A percentile compares a stretch with the other conserved stretches of the same genome.
Evolutionary conservation across 2,113 vertebrate species (phyloP).

Genomic region (Grammomys dolichurus): DNA sequence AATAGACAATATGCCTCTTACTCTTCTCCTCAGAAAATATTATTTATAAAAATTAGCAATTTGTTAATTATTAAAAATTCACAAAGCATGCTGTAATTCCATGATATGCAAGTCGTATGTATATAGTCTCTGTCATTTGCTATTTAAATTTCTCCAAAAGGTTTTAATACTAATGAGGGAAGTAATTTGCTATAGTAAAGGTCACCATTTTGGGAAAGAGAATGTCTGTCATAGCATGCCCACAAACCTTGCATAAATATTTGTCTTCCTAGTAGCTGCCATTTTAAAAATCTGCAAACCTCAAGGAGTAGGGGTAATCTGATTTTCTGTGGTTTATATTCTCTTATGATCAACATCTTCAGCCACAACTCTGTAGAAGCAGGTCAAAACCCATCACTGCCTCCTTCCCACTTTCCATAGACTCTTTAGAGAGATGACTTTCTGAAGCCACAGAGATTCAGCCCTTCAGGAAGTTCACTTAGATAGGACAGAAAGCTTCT

Average conservation of each 20-base stretch:
- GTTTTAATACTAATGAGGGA: background rate
- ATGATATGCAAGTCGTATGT: background rate
- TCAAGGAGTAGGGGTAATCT: background rate
- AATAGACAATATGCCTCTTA: background rate
- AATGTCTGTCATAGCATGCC: background rate
- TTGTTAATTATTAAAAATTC: slow-evolving; percentile 44
- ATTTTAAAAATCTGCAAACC: background rate
- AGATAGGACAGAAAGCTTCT: slow-evolving; percentile 54
- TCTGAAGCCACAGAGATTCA: background rate
- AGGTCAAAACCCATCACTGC: background rate
- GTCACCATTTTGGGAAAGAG: background rate
- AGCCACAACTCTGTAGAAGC: background rate
- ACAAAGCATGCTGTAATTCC: background rate
- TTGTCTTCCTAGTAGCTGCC: background rate
- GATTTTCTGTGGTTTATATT: background rate
- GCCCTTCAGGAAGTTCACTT: slow-evolving; percentile 35
- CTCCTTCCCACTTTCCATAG: background rate
- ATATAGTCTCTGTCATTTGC: background rate
- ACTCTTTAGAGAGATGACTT: background rate
- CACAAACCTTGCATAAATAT: background rate
- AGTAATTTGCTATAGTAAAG: background rate
- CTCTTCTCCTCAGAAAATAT: background rate
- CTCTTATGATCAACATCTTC: background rate
- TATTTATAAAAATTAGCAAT: background rate
- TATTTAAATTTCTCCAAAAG: background rate